Evolutionary conservation across 2,888 invertebrate genomes (phyloP).

Genomic region (Apotomis turbidana): DNA sequence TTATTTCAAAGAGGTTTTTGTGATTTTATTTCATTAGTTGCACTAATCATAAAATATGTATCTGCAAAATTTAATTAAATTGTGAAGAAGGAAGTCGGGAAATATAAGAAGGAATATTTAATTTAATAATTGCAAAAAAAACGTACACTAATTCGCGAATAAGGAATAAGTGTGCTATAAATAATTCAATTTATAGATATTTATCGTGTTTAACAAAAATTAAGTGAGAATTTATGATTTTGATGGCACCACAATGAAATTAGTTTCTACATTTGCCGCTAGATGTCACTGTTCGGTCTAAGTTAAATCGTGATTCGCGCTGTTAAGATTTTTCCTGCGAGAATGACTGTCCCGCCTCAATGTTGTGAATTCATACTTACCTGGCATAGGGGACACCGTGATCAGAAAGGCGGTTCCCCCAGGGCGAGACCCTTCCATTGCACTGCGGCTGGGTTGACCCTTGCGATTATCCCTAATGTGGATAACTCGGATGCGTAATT

Average conservation of each 20-base stretch:
- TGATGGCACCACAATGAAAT: neutral
- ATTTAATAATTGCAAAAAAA: too few species aligned
- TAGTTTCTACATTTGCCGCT: slow-evolving; percentile 9
- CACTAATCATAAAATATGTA: too few species aligned
- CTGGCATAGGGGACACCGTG: slow-evolving; percentile 26
- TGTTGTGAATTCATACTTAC: slow-evolving; percentile 2
- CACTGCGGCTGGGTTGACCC: slow-evolving; percentile 9
- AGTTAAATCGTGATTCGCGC: neutral
- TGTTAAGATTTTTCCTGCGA: slow-evolving; percentile 3
- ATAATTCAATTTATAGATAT: too few species aligned
- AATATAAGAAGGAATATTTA: too few species aligned
- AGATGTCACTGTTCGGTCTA: neutral
- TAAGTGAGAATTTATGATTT: too few species aligned
- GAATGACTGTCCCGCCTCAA: neutral
- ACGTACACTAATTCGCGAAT: too few species aligned
- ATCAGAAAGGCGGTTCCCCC: slow-evolving; percentile 23
- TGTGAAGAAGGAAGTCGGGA: too few species aligned
- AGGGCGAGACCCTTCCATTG: slow-evolving; percentile 11
- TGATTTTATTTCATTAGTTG: too few species aligned
- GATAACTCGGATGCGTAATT: slow-evolving; percentile 9
- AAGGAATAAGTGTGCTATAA: too few species aligned
- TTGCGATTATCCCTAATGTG: slow-evolving; percentile 10
- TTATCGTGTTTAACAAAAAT: too few species aligned
- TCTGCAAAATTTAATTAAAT: too few species aligned
- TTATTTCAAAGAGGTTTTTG: neutral